phyloP scores from a whole-genome alignment of 2,888 invertebrate genomes.

The Callinectes sapidus region DNA sequence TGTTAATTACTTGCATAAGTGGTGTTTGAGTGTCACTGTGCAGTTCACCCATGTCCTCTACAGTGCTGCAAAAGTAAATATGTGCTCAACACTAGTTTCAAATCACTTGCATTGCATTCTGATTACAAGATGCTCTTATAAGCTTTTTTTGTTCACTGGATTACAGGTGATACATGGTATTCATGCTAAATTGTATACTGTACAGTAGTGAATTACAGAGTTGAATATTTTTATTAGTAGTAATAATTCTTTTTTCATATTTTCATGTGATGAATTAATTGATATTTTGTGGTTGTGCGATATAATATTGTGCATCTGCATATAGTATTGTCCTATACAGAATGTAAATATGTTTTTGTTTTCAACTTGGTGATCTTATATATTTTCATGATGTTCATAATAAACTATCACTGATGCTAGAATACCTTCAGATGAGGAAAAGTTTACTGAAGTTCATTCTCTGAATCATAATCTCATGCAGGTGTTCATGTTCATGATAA shows the following conservation, averaged over 20 bases:
- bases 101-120: background rate
- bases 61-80: conserved; percentile 1
- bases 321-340: conserved; percentile 8
- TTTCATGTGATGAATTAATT: background rate
- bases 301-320: background rate
- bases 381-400: background rate
- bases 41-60: background rate
- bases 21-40: conserved; percentile 21
- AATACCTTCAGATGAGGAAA: background rate
- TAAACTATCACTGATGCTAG: background rate
- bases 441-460: background rate
- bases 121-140: background rate
- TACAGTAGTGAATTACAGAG: background rate
- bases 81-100: background rate
- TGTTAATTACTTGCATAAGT: background rate
- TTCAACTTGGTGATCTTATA: background rate
- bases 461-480: background rate
- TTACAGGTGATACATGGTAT: background rate
- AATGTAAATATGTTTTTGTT: conserved; percentile 7
- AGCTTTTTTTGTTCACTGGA: background rate
- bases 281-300: background rate
- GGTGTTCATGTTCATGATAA: background rate
- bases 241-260: conserved; percentile 4
- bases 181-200: background rate
- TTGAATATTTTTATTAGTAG: background rate